A percentile compares a stretch with the other conserved stretches of the same genome.
Evolutionary conservation across 1,140 invertebrate species (phyloP).

Genomic region (Pemphigus obesinymphae): DNA sequence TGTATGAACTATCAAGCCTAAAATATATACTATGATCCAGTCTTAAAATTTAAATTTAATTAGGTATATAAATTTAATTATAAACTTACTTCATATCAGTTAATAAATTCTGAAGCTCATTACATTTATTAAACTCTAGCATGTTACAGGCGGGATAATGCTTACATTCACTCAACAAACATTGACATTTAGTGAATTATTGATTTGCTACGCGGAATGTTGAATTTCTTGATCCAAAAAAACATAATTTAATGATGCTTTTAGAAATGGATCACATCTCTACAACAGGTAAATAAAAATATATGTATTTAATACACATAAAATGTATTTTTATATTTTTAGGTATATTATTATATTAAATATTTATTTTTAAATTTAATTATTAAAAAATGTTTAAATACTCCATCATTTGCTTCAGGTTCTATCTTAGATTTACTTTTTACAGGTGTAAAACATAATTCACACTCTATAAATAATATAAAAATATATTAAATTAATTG

Average conservation of each 20-base stretch:
- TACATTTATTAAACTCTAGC: background rate
- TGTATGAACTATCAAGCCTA: no score
- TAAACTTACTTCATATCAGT: slow-evolving; percentile 17
- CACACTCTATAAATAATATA: no score
- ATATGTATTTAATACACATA: background rate
- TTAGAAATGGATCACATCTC: background rate
- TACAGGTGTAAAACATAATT: background rate
- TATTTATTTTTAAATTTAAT: no score
- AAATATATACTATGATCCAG: no score
- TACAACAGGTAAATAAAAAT: background rate
- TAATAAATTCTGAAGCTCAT: background rate
- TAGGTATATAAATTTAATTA: no score
- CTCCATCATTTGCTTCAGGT: background rate
- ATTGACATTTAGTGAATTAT: background rate
- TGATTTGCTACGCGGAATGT: background rate
- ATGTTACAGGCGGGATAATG: background rate
- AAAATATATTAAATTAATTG: background rate
- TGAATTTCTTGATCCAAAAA: slow-evolving; percentile 20
- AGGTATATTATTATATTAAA: background rate
- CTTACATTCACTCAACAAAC: background rate
- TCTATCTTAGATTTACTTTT: background rate
- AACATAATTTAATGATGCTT: background rate
- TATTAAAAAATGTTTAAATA: slow-evolving; percentile 4
- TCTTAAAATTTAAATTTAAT: no score
- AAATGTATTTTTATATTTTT: no score